Conservation (phyloP, 2,888 invertebrate species). For the Sycophila texana region DNA sequence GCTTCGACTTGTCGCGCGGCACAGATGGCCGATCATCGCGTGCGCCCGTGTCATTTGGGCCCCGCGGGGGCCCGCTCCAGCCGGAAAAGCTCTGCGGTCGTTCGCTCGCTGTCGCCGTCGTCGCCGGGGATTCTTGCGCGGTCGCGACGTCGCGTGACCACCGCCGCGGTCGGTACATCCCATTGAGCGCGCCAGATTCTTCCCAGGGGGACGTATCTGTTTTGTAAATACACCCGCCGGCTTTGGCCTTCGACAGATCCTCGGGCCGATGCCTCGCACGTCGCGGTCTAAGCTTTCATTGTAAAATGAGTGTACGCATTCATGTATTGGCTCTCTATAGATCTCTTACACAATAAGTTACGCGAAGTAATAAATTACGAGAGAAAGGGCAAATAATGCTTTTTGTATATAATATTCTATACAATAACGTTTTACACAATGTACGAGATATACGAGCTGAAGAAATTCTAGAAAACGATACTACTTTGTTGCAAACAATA, state of each 20-base stretch:
- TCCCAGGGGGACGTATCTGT: constrained; percentile 28
- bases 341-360: not conserved
- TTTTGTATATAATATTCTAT: not conserved
- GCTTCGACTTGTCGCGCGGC: constrained; percentile 42
- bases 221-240: constrained; percentile 32
- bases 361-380: not conserved
- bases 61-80: constrained; percentile 30
- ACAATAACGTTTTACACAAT: not conserved
- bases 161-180: not conserved
- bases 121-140: constrained; percentile 12
- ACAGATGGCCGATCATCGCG: constrained; percentile 48
- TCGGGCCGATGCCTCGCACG: not conserved
- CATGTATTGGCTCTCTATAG: not conserved
- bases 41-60: constrained; percentile 35
- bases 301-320: too few species aligned
- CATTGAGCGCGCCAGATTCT: constrained; percentile 3
- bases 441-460: not conserved
- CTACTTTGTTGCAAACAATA: not conserved
- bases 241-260: not conserved
- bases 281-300: too few species aligned
- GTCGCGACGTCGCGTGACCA: not conserved
- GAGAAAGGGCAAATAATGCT: not conserved
- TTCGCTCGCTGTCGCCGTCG: constrained; percentile 20
- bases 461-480: not conserved
- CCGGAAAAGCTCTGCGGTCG: constrained; percentile 53